Conservation (phyloP, 2,797 vertebrate genomes). For the Lemur catta region DNA sequence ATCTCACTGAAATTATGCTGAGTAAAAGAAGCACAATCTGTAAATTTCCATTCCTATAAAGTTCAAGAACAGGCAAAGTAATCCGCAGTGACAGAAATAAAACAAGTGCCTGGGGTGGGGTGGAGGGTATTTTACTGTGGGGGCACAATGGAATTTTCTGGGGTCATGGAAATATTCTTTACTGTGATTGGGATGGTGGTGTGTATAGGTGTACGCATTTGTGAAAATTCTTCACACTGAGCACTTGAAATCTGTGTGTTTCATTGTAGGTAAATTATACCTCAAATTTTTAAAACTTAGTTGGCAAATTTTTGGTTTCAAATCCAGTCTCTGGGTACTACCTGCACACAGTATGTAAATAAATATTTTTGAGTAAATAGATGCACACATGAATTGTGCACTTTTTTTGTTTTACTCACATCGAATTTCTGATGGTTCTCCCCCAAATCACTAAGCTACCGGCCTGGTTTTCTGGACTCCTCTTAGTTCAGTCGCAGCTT, state of each 20-base stretch:
- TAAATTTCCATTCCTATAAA: neutral
- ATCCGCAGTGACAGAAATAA: neutral
- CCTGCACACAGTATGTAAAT: neutral
- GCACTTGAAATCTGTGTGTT: neutral
- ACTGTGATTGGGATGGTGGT: neutral
- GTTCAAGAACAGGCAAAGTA: neutral
- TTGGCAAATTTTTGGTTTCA: neutral
- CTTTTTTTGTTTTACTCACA: neutral
- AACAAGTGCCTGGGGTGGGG: accelerated
- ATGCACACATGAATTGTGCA: neutral
- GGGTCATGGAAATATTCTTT: neutral
- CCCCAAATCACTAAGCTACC: neutral
- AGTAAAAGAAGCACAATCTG: neutral
- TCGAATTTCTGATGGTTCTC: neutral
- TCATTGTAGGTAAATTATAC: neutral
- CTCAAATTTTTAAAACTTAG: neutral
- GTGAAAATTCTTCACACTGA: neutral
- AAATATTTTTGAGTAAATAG: neutral
- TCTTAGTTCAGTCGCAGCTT: neutral
- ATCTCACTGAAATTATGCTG: neutral
- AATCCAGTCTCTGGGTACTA: neutral
- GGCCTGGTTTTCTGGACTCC: neutral
- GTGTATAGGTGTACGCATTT: neutral
- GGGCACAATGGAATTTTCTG: too few relatives aligned
- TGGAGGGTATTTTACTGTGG: neutral